Evolutionary conservation across 2,888 invertebrate species (phyloP), one percentile per base, ranked within the genome.

Genomic region (Arctia plantaginis): DNA sequence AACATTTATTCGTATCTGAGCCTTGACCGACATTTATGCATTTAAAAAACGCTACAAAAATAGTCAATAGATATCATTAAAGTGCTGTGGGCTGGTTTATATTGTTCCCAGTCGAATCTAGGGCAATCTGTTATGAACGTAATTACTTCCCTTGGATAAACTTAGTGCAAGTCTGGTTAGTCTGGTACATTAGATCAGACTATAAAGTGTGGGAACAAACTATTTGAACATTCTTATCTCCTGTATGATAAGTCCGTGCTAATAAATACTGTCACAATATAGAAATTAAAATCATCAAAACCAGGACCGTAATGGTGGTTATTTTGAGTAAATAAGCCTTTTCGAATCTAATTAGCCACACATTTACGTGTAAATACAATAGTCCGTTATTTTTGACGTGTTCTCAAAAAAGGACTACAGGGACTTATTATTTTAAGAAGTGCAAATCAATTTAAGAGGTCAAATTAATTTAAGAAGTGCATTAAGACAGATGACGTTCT

Each of bases 101-200:
- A 71, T 74, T 71, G 67, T 68, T 71, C 74, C 62, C 64, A 44
- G 67, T 39, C 20, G 70, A 66, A 74, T 74, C 59, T 71, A 71
- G 74, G 74, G 67, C 74, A 44, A 39, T 39, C 47, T 47, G 67
- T 71, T 74, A 71, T 62, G 33, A 27, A 55, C 41, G 66, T 71
- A 67, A 71, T 71, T 64, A 64, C n/a, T 71, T 71, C 66, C 66
- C 70, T 62, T 66, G 65, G 30, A 23, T 55, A 59, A 67, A 55
- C 65, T 73, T 69, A 41, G 66, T 33, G 30, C 33, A 27, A 72
- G 62, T 62, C 0, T 55, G 20, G 51, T 55, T 41, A 23, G 59
- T 67, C 68, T 72, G 44, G 15, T 66, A 51, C 35, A 30, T 65
- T 51, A 66, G 51, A 23, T 39, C 47, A 39, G 39, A 65, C 33